phyloP scores from a whole-genome alignment of 2,797 vertebrate genomes.

The Poeciliopsis paucimaculata region DNA sequence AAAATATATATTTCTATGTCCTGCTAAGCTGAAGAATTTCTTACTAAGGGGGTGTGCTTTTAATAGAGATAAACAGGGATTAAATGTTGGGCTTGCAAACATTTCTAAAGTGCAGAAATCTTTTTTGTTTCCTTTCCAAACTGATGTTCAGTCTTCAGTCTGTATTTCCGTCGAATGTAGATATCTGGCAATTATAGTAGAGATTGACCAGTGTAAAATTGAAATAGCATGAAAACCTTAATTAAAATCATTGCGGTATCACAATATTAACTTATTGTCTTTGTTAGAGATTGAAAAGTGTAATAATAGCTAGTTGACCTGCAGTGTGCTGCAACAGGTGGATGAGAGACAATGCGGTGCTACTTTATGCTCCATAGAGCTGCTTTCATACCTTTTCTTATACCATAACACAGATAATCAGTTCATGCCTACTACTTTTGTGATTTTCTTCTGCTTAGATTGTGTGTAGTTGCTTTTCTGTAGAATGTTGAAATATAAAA shows the following conservation, averaged over 20 bases:
- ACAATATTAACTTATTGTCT: background rate
- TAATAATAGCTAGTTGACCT: background rate
- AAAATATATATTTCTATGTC: background rate
- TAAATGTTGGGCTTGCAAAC: background rate
- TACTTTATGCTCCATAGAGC: background rate
- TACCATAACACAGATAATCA: background rate
- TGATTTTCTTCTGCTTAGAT: background rate
- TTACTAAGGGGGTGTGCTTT: background rate
- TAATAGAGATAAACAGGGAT: background rate
- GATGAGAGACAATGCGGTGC: background rate
- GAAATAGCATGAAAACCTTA: background rate
- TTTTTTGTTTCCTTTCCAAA: background rate
- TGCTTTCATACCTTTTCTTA: background rate
- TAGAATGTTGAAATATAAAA: background rate
- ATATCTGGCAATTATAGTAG: background rate
- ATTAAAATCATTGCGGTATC: background rate
- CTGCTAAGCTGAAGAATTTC: background rate
- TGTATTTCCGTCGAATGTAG: background rate
- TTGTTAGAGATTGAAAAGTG: background rate
- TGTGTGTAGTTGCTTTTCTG: background rate
- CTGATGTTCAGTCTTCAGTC: background rate
- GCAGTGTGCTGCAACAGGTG: background rate
- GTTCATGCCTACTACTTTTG: background rate
- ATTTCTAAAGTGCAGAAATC: background rate
- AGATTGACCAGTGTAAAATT: background rate